Evolutionary conservation across 2,888 invertebrate species (phyloP).

Genomic region (Thera britannica): DNA sequence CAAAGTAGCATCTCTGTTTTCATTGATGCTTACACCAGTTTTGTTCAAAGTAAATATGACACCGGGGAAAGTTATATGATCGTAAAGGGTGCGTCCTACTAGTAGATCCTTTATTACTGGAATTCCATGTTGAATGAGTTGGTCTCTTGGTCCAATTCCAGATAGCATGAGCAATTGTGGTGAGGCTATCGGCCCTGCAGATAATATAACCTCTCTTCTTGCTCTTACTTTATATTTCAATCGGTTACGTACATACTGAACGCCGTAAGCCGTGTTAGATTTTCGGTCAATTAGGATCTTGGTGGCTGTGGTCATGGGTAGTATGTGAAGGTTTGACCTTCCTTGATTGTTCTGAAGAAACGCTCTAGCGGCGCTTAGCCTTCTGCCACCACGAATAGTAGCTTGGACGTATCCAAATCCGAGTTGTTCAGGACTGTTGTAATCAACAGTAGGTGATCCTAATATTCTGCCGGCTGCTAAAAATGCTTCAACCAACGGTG

Average conservation of each 20-base stretch:
- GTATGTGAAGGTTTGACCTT: slow-evolving; percentile 84
- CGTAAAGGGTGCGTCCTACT: slow-evolving; percentile 87
- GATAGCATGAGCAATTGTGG: slow-evolving; percentile 93
- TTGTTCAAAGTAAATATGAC: slow-evolving; percentile 86
- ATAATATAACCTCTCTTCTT: slow-evolving; percentile 88
- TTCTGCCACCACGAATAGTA: slow-evolving; percentile 84
- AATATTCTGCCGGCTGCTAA: slow-evolving; percentile 86
- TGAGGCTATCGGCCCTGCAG: slow-evolving; percentile 91
- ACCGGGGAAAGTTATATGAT: slow-evolving; percentile 87
- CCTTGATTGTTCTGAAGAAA: slow-evolving; percentile 82
- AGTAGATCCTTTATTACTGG: slow-evolving; percentile 84
- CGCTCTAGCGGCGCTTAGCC: slow-evolving; percentile 85
- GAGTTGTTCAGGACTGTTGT: slow-evolving; percentile 83
- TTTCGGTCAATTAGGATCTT: slow-evolving; percentile 80
- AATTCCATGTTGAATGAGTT: slow-evolving; percentile 81
- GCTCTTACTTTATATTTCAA: slow-evolving; percentile 77
- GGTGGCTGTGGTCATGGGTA: slow-evolving; percentile 81
- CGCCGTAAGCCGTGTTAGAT: slow-evolving; percentile 80
- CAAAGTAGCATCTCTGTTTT: slow-evolving; percentile 52
- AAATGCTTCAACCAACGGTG: slow-evolving; percentile 85
- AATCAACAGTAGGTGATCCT: slow-evolving; percentile 87
- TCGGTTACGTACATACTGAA: slow-evolving; percentile 78
- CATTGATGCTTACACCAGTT: slow-evolving; percentile 56
- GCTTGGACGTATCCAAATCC: slow-evolving; percentile 87
- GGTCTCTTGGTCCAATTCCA: slow-evolving; percentile 87